phyloP scores from a whole-genome alignment of 2,113 vertebrate genomes.

The Panurus biarmicus region DNA sequence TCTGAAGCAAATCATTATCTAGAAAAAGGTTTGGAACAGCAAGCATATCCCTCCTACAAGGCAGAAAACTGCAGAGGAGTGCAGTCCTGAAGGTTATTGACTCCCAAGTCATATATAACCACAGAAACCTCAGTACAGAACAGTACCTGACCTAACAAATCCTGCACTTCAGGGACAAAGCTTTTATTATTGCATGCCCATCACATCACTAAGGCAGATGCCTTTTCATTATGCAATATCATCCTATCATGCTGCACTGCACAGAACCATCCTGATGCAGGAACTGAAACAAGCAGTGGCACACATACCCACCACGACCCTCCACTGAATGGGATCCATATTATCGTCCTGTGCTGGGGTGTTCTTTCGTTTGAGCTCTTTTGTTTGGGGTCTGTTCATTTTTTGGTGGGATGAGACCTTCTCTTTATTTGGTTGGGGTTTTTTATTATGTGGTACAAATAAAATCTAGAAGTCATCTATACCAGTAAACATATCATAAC shows the following conservation, averaged over 20 bases:
- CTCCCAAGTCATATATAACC: background rate
- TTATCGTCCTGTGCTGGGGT: rapidly evolving
- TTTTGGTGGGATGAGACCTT: background rate
- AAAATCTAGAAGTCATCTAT: background rate
- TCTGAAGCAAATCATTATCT: background rate
- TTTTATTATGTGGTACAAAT: background rate
- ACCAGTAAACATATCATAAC: background rate
- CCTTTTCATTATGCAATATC: background rate
- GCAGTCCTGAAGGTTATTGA: background rate
- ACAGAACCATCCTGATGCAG: background rate
- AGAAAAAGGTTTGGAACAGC: background rate
- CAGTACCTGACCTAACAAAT: background rate
- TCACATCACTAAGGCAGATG: background rate
- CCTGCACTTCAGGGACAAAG: background rate
- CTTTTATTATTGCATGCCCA: background rate
- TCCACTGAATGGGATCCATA: background rate
- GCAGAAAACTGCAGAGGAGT: background rate
- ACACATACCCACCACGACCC: background rate
- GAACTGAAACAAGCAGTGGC: background rate
- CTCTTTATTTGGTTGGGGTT: rapidly evolving
- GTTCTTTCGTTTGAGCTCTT: background rate
- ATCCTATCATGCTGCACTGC: background rate
- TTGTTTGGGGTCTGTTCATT: too few species aligned
- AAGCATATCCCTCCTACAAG: rapidly evolving
- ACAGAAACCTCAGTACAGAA: background rate